Base-by-base conservation (phyloP, 2,797 vertebrate genomes). In the Perodicticus potto region DNA sequence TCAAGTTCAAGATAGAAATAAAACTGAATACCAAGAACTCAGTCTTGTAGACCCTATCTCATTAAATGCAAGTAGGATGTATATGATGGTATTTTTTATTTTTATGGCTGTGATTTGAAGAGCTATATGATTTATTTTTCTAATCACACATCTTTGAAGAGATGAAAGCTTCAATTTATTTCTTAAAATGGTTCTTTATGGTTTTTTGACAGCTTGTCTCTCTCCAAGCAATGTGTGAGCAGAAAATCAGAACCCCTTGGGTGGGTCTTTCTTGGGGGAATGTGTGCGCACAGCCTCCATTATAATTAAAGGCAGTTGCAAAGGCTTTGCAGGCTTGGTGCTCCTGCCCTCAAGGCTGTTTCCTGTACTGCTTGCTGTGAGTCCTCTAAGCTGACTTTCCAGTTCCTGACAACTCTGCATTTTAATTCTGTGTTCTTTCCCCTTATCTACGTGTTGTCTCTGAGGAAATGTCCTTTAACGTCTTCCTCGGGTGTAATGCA, bases 151-250 rank as follows among this genome's bases (percentile, higher is more conserved):
- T 97, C 93, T 97, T 97, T 96, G 96, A 97, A 90, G 97, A 98
- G 97, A 97, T 97, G 96, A 98, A 97, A 97, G 96, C 97, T 97
- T 97, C 97, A 96, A 96, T 98, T 98, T 98, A 97, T 97, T 97
- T 97, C 94, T 97, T 97, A 96, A 97, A 98, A 95, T 97, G 96
- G 81, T 96, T 95, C 89, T 97, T 96, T 95, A 87, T 96, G 84
- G 77, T 74, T 94, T 97, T 97, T 94, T 97, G 97, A 97, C 97
- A 97, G 97, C 96, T 97, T 97, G 94, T 97, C 96, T 97, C 90
- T 97, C 90, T 98, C 61, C 37, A 95, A 97, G 97, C 86, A 96
- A 97, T 95, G 95, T 97, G 97, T 98, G 97, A 97, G 96, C 88
- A 97, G 96, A 97, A 97, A 97, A 97, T 97, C 94, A 97, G 93